Evolutionary conservation across 2,888 invertebrate genomes (phyloP), one percentile per base, ranked within the genome.

Genomic region (Caenorhabditis zanzibari): DNA sequence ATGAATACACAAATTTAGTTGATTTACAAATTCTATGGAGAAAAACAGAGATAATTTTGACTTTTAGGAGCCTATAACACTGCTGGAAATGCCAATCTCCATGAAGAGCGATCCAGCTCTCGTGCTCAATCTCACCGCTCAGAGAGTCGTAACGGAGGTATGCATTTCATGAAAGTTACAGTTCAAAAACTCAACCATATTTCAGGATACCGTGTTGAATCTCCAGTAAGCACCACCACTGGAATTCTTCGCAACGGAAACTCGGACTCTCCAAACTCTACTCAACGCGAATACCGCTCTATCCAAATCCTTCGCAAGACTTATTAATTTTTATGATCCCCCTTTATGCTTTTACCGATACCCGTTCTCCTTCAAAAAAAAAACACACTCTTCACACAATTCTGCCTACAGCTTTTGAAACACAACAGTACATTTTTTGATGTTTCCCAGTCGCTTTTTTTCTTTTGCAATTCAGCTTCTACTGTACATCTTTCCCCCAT

Each of bases 271-370:
- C 72, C 81, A 58, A 49, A 81, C 49, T 83, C 83, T 2, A 72
- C 84, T 52, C 77, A 85, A 59, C 81, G 85, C 9, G 89, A 88
- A 71, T 86, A 86, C 44, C 87, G 88, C 35, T 83, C 89, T 14
- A 85, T 90, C 35, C 83, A 88, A 79, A 90, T 90, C 26, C 88
- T 88, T 56, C 87, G 89, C 64, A 90, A 90, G 79, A 85, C 85
- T 24, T 88, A 88, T 58, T 84, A 73, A 84, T 68, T 28, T 10
- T 26, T 10, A 16, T n/a, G 16, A 38, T 14, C 7, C 47, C 16
- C 47, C 2, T n/a, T 38, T 38, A 44, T 59, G 59, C 58, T 66
- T 47, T 75, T 56, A 59, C 35, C 22, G 0, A 41, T 32, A 66
- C 47, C 54, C 26, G 22, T 56, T 58, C 47, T 66, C 59, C 52